Evolutionary conservation across 1,140 invertebrate genomes (phyloP).

Genomic region (Oryctes rhinoceros): DNA sequence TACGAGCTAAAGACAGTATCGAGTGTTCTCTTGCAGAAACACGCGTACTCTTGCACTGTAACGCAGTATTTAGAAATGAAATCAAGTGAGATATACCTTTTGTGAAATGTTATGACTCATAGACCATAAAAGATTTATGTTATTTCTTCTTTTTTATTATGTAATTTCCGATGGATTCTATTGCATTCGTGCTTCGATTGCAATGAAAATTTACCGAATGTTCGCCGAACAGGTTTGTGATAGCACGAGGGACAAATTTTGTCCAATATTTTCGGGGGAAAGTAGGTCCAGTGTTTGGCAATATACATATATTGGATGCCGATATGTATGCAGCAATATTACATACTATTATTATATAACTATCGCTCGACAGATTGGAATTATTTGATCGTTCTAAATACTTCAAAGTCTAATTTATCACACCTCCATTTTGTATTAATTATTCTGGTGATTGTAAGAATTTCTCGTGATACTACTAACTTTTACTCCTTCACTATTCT

Average conservation of each 20-base stretch:
- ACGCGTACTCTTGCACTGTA: neutral
- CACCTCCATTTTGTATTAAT: neutral
- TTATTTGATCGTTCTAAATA: neutral
- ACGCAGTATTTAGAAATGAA: neutral
- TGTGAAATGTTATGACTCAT: slow-evolving; percentile 22
- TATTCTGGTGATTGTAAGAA: neutral
- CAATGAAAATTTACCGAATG: neutral
- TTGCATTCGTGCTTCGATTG: neutral
- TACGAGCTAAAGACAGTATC: slow-evolving; percentile 4
- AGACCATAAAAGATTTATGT: slow-evolving; percentile 25
- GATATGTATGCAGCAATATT: neutral
- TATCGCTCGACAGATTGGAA: too few relatives aligned
- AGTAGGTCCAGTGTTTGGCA: neutral
- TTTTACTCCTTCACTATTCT: too few relatives aligned
- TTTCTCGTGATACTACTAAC: neutral
- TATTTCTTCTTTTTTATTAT: neutral
- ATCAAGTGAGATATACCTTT: neutral
- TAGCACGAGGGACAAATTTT: neutral
- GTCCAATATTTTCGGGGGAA: neutral
- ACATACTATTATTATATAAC: neutral
- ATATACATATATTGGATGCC: neutral
- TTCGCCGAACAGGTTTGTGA: neutral
- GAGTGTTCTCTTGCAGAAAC: slow-evolving; percentile 14
- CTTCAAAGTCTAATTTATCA: slow-evolving; percentile 14
- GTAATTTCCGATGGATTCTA: slow-evolving; percentile 6